Evolutionary conservation across 2,113 vertebrate species (phyloP).

Genomic region (Proterorhinus semilunaris): DNA sequence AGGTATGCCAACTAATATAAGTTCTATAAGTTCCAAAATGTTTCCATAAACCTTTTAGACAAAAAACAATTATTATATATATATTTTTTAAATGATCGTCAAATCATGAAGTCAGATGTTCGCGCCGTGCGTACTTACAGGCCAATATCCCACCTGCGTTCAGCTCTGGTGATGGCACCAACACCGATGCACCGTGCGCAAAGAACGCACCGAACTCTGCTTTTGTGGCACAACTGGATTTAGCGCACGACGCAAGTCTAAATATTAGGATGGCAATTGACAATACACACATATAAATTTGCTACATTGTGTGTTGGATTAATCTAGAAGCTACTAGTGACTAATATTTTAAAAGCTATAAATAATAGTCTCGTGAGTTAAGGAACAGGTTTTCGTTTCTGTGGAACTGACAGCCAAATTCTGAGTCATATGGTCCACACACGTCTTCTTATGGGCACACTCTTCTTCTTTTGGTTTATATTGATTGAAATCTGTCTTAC

Average conservation of each 20-base stretch:
- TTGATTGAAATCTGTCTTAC: slow-evolving; percentile 55
- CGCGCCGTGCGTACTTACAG: too few relatives aligned
- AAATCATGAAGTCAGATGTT: too few relatives aligned
- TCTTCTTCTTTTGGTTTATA: background rate
- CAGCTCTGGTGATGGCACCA: background rate
- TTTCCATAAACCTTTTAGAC: too few relatives aligned
- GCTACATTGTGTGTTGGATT: background rate
- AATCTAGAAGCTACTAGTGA: background rate
- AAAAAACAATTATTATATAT: too few relatives aligned
- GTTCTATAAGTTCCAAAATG: too few relatives aligned
- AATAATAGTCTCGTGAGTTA: background rate
- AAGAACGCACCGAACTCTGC: slow-evolving; percentile 28
- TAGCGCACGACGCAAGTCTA: background rate
- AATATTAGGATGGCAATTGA: background rate
- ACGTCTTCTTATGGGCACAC: background rate
- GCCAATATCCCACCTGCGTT: too few relatives aligned
- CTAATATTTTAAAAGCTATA: background rate
- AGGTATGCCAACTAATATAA: too few relatives aligned
- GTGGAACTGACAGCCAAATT: background rate
- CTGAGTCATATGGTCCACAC: background rate
- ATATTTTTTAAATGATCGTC: too few relatives aligned
- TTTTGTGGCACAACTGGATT: background rate
- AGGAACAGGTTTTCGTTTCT: slow-evolving; percentile 12
- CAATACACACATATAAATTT: background rate
- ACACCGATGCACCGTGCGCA: slow-evolving; percentile 28